A percentile compares a stretch with the other conserved stretches of the same genome.
Conservation (phyloP, 2,888 invertebrate species). For the Dynastes tityus region DNA sequence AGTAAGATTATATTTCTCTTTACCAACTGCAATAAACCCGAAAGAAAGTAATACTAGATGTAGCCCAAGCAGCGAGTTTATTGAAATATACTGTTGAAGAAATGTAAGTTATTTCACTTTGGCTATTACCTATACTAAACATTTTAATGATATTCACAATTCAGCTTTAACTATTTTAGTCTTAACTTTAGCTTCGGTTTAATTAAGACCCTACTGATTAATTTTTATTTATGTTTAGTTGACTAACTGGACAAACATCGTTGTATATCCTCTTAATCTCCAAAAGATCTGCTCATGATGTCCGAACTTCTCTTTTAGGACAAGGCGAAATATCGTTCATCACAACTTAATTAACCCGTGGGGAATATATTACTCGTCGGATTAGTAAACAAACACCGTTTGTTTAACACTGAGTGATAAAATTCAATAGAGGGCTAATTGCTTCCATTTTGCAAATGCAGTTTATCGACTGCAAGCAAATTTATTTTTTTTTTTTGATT, state of each 20-base stretch:
- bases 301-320: background rate
- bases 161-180: no score
- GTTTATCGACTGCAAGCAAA: conserved; percentile 45
- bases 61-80: no score
- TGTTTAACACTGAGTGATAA: conserved; percentile 53
- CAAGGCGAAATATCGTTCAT: background rate
- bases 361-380: conserved; percentile 36
- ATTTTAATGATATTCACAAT: no score
- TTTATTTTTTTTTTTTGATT: conserved; percentile 17
- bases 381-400: conserved; percentile 55
- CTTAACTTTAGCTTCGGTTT: no score
- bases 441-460: conserved; percentile 55
- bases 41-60: no score
- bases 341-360: conserved; percentile 25
- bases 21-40: no score
- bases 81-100: no score
- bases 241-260: no score
- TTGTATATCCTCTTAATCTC: conserved; percentile 1
- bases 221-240: background rate
- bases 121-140: no score
- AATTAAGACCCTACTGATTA: background rate
- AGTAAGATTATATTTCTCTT: no score
- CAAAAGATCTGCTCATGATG: conserved; percentile 25
- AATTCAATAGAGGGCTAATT: conserved; percentile 57
- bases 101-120: no score